These are phyloP conservation scores for Cecropterus lyciades DNA, from an alignment of 1,140 invertebrate genomes.

Conservation along the genomic window DNA sequence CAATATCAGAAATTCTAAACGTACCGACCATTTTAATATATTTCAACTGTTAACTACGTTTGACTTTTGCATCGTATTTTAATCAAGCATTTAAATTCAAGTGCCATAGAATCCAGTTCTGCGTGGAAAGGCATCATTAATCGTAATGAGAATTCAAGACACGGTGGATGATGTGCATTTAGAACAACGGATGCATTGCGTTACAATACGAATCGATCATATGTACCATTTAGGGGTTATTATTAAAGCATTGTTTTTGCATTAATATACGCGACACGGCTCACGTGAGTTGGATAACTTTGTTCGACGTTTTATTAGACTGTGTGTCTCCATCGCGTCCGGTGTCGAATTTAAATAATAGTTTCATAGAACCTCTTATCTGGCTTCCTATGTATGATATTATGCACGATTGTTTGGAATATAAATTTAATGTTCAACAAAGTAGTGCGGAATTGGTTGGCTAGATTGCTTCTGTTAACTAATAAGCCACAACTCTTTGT, in stretches of 20 bases:
- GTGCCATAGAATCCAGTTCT: slow-evolving; percentile 33
- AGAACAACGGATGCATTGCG: slow-evolving; percentile 42
- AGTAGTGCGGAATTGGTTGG: not conserved
- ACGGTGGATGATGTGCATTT: slow-evolving; percentile 19
- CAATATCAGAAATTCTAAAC: no score
- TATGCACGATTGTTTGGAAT: slow-evolving; percentile 12
- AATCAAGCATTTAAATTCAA: slow-evolving; percentile 27
- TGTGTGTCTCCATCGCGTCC: slow-evolving; percentile 49
- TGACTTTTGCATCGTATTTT: not conserved
- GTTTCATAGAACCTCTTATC: slow-evolving; percentile 47
- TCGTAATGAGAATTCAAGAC: slow-evolving; percentile 31
- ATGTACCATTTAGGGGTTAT: slow-evolving; percentile 42
- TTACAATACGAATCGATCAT: slow-evolving; percentile 42
- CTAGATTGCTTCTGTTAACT: not conserved
- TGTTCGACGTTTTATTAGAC: slow-evolving; percentile 40
- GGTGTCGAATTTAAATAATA: slow-evolving; percentile 59
- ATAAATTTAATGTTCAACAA: slow-evolving; percentile 20
- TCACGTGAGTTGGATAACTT: slow-evolving; percentile 20
- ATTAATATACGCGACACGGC: slow-evolving; percentile 31
- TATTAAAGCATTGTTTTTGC: slow-evolving; percentile 63
- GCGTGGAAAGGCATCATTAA: slow-evolving; percentile 26
- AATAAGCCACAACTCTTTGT: not conserved
- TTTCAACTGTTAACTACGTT: not conserved
- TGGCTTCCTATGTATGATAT: slow-evolving; percentile 1
- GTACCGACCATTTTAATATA: no score